A percentile compares a stretch with the other conserved stretches of the same genome.
These are phyloP conservation scores for Abramis brama DNA, from an alignment of 2,113 vertebrate species.

Conservation along the genomic window DNA sequence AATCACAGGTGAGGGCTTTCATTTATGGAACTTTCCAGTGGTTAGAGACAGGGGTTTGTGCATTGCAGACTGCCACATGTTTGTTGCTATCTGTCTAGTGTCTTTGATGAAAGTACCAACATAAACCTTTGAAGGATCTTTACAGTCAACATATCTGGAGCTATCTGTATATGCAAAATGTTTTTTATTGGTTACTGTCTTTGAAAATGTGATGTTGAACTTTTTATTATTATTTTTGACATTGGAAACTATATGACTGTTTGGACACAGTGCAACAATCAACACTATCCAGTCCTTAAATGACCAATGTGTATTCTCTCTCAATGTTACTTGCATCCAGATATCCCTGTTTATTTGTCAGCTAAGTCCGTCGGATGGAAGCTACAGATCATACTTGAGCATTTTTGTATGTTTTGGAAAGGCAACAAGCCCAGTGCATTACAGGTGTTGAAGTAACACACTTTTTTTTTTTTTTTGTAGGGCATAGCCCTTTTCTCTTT, in stretches of 20 bases:
- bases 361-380: neutral
- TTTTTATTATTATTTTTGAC: neutral
- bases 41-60: neutral
- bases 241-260: neutral
- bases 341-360: neutral
- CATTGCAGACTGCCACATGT: neutral
- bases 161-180: neutral
- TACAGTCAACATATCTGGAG: neutral
- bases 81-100: neutral
- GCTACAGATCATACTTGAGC: neutral
- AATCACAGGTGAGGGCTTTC: conserved; percentile 84
- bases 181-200: neutral
- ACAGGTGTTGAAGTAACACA: neutral
- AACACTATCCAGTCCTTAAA: neutral
- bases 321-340: neutral
- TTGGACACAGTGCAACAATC: neutral
- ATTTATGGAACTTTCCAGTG: neutral
- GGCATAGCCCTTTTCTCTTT: neutral
- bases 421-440: neutral
- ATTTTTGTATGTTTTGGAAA: neutral
- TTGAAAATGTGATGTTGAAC: neutral
- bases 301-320: neutral
- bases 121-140: neutral
- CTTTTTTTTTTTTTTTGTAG: neutral
- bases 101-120: neutral